phyloP scores from a whole-genome alignment of 35 echinoderm and acorn worm genomes.

The Strongylocentrotus purpuratus region DNA sequence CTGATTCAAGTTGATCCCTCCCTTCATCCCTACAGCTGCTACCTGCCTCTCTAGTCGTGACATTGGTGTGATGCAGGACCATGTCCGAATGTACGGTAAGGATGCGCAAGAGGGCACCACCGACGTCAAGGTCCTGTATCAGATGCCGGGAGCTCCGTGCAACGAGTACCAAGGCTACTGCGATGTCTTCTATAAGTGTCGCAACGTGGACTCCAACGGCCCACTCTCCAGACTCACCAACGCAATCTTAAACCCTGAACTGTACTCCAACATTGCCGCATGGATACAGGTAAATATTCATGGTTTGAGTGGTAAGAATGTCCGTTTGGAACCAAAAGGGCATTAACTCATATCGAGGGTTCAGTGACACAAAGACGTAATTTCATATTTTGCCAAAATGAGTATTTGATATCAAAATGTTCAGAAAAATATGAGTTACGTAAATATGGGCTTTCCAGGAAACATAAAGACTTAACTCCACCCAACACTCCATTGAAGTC shows the following conservation, averaged over 20 bases:
- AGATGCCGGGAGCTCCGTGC: constrained; percentile 86
- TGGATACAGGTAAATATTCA: constrained; percentile 78
- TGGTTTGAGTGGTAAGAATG: no score
- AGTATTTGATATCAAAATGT: no score
- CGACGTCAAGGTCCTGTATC: constrained; percentile 54
- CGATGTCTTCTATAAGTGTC: constrained; percentile 95
- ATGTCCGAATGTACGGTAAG: constrained; percentile 64
- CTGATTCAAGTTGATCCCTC: no score
- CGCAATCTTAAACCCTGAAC: constrained; percentile 89
- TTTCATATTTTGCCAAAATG: no score
- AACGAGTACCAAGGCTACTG: constrained; percentile 91
- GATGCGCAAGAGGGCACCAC: not conserved
- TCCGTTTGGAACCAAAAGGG: no score
- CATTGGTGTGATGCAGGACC: constrained; percentile 55
- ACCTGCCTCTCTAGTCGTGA: constrained; percentile 65
- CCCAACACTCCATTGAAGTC: no score
- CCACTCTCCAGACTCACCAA: constrained; percentile 84
- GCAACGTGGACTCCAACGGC: constrained; percentile 86
- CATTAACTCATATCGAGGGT: no score
- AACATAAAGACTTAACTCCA: no score
- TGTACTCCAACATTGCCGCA: constrained; percentile 83
- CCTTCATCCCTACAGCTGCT: not conserved
- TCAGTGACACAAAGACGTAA: no score
- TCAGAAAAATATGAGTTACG: no score
- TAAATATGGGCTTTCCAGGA: no score